Percentiles rank a stretch among this genome's conserved stretches.
These are phyloP conservation scores for Epirrhoe alternata DNA, from an alignment of 2,888 invertebrate genomes.

Conservation along the genomic window DNA sequence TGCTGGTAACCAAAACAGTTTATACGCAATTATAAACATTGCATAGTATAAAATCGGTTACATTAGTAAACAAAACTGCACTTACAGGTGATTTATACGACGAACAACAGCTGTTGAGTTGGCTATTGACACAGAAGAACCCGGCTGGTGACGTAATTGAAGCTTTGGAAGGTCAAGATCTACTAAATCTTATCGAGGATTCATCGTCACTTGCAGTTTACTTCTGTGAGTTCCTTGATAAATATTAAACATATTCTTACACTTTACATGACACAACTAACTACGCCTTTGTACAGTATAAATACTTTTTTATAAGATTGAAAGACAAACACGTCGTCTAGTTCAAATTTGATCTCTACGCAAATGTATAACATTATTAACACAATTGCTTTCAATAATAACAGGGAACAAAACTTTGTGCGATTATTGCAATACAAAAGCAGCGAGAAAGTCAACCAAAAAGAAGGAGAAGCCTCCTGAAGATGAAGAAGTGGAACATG, in stretches of 20 bases:
- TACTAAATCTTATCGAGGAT: constrained; percentile 90
- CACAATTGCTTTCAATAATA: constrained; percentile 62
- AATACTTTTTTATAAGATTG: background rate
- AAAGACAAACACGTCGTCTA: constrained; percentile 4
- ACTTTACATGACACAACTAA: constrained; percentile 56
- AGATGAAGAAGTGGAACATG: constrained; percentile 75
- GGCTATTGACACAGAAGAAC: constrained; percentile 96
- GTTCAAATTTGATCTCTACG: constrained; percentile 16
- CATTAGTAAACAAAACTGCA: constrained; percentile 32
- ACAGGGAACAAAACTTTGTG: constrained; percentile 96
- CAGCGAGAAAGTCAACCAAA: constrained; percentile 89
- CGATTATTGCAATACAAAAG: constrained; percentile 92
- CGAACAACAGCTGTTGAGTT: constrained; percentile 94
- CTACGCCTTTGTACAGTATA: constrained; percentile 38
- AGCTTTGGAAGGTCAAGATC: constrained; percentile 92
- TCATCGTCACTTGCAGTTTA: constrained; percentile 94
- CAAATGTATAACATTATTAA: constrained; percentile 52
- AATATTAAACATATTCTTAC: constrained; percentile 39
- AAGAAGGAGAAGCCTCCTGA: constrained; percentile 83
- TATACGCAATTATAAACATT: constrained; percentile 6
- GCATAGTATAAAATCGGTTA: constrained; percentile 4
- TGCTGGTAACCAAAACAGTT: constrained; percentile 86
- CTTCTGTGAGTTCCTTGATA: constrained; percentile 91
- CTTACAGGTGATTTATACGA: constrained; percentile 92
- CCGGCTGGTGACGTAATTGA: constrained; percentile 96